These are phyloP conservation scores for Pseudopodoces humilis DNA, from an alignment of 2,113 vertebrate species.

Conservation along the genomic window DNA sequence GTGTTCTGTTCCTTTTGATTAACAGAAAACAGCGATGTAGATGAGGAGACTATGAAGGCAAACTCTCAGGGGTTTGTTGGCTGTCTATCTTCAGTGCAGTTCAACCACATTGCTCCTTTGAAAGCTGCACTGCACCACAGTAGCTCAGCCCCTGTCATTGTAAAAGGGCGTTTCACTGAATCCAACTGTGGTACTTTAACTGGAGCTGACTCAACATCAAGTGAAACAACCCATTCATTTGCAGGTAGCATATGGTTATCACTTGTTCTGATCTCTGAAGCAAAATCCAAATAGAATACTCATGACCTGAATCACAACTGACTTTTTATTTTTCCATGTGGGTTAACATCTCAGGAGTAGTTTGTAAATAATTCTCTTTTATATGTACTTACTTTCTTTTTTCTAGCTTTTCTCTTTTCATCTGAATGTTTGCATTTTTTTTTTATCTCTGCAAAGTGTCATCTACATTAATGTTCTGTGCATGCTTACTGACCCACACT, in stretches of 20 bases:
- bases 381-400: not conserved
- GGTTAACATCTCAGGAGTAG: not conserved
- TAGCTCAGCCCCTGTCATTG: constrained; percentile 70
- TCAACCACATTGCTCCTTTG: constrained; percentile 88
- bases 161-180: constrained; percentile 80
- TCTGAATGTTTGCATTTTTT: not conserved
- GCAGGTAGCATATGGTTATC: constrained; percentile 78
- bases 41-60: constrained; percentile 81
- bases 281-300: not conserved
- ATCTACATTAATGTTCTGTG: not conserved
- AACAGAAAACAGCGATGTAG: constrained; percentile 67
- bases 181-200: constrained; percentile 80
- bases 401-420: not conserved
- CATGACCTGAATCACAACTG: not conserved
- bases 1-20: constrained; percentile 45
- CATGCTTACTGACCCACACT: not conserved
- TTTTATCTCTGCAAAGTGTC: not conserved
- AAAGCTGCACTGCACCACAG: constrained; percentile 84
- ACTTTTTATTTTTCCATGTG: not conserved
- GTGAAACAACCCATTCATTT: constrained; percentile 85
- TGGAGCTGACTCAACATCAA: constrained; percentile 75
- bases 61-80: constrained; percentile 86
- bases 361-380: not conserved
- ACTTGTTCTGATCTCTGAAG: not conserved
- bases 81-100: constrained; percentile 89